Evolutionary conservation across 2,113 vertebrate species (phyloP).

Genomic region (Hirundichthys speculiger): DNA sequence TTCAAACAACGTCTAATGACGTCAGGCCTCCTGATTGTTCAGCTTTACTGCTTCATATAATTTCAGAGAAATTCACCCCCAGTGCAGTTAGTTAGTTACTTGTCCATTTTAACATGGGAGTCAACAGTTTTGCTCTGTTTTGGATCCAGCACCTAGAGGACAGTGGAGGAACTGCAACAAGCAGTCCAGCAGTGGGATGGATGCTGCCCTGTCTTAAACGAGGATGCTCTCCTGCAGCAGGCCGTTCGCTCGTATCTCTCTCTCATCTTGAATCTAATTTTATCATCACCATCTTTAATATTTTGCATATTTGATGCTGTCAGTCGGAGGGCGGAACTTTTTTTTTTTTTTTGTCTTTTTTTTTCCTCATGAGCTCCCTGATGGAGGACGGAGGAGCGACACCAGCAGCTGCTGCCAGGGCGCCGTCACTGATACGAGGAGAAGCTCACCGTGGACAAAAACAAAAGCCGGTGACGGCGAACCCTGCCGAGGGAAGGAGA

Average conservation of each 20-base stretch:
- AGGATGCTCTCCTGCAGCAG: neutral
- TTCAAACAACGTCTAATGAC: no score
- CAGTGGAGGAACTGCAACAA: no score
- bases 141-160: no score
- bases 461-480: constrained; percentile 33
- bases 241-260: constrained; percentile 38
- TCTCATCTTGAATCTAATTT: constrained; percentile 49
- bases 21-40: no score
- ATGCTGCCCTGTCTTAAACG: no score
- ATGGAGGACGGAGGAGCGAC: constrained; percentile 53
- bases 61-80: no score
- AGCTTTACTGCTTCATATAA: no score
- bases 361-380: constrained; percentile 49
- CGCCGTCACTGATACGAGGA: constrained; percentile 56
- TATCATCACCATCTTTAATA: constrained; percentile 49
- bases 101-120: no score
- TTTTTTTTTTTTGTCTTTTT: constrained; percentile 1
- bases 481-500: constrained; percentile 35
- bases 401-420: constrained; percentile 56
- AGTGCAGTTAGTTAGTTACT: no score
- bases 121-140: no score
- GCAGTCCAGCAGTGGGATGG: no score
- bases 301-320: constrained; percentile 40
- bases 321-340: constrained; percentile 5
- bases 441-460: constrained; percentile 52